Evolutionary conservation across 2,888 invertebrate genomes (phyloP).

Genomic region (Conchocele bisecta): DNA sequence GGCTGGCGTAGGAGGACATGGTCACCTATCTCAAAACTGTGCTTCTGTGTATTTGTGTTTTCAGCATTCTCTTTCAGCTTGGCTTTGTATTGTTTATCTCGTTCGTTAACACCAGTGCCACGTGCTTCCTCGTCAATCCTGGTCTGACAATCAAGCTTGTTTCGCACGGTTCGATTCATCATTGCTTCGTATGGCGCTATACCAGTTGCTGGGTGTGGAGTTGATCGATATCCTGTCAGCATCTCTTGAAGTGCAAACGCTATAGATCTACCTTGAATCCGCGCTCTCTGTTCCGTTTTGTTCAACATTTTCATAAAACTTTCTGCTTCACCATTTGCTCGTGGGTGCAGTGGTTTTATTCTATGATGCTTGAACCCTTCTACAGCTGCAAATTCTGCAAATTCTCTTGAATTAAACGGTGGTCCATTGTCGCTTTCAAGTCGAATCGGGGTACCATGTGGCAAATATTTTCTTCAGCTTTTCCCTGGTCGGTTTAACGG

Average conservation of each 20-base stretch:
- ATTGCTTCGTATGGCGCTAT: background rate
- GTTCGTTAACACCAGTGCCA: background rate
- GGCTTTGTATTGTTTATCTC: background rate
- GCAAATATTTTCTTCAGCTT: background rate
- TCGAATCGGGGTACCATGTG: background rate
- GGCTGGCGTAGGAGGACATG: background rate
- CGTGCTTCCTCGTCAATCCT: background rate
- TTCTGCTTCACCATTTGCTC: background rate
- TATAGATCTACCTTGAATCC: background rate
- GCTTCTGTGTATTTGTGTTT: background rate
- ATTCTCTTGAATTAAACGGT: background rate
- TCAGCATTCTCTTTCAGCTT: background rate
- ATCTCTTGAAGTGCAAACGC: background rate
- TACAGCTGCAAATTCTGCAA: background rate
- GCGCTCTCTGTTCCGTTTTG: constrained; percentile 1
- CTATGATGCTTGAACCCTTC: background rate
- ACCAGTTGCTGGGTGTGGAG: background rate
- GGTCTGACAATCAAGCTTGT: background rate
- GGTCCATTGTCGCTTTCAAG: background rate
- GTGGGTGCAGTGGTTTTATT: background rate
- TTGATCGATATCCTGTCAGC: background rate
- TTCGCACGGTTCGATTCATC: background rate
- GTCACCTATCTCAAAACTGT: background rate
- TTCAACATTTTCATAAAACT: background rate
- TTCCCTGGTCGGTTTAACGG: background rate